phyloP scores from a whole-genome alignment of 2,113 vertebrate genomes.

The Pelecanoides urinatrix region DNA sequence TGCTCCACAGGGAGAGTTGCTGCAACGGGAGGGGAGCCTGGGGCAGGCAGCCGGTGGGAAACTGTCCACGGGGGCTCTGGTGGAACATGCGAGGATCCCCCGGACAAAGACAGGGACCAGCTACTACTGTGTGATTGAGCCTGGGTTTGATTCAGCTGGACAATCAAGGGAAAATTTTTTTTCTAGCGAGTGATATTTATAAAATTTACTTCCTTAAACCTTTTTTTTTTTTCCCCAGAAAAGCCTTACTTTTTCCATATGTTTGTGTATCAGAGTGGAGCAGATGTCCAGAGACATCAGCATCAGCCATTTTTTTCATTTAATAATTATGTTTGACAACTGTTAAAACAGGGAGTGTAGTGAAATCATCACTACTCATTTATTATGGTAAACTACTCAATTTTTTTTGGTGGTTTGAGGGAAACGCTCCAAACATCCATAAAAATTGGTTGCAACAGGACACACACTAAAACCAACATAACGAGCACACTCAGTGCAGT shows the following conservation, averaged over 20 bases:
- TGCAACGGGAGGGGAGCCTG: neutral
- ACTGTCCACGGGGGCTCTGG: neutral
- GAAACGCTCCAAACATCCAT: neutral
- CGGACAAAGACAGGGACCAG: neutral
- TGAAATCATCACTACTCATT: constrained; percentile 2
- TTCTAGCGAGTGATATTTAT: neutral
- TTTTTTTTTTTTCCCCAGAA: neutral
- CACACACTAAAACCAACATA: neutral
- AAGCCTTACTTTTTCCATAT: neutral
- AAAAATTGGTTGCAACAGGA: neutral
- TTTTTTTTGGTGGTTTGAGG: constrained; percentile 24
- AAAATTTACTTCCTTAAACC: neutral
- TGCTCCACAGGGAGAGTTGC: neutral
- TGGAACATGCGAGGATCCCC: neutral
- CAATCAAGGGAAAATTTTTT: neutral
- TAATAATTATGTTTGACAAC: constrained; percentile 33
- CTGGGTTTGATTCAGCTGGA: neutral
- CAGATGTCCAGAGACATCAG: neutral
- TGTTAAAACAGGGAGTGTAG: neutral
- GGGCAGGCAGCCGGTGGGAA: neutral
- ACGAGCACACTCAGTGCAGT: neutral
- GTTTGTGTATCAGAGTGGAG: neutral
- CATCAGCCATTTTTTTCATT: neutral
- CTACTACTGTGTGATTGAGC: neutral
- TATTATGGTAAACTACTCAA: neutral